Evolutionary conservation across 2,113 vertebrate genomes (phyloP), one percentile per base, ranked within the genome.

Genomic region (Microcebus murinus): DNA sequence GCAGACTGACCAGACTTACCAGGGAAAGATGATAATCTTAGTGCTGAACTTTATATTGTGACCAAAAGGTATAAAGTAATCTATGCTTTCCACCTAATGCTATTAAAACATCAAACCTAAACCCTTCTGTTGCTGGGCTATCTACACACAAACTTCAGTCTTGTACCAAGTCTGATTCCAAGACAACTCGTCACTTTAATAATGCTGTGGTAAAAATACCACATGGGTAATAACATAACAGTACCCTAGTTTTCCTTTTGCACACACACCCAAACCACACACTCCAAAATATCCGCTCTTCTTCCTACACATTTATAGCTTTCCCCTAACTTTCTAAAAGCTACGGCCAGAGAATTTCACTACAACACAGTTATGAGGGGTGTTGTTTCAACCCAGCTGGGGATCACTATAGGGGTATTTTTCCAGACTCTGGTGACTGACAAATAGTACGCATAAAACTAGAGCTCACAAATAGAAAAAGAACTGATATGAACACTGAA

Each of bases 221-320:
- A 0, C 27, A 45, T 0, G 0, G 25, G 52, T 55, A 94, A 83
- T 79, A 89, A 74, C 6, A 6, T 11, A 74, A 82, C 12, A 15
- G 76, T 18, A n/a, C 23, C 34, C 20, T 9, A 23, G 21, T 12
- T 23, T 85, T 67, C 93, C 82, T 87, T 91, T 91, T 76, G 31
- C 36, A 68, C 67, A 82, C 25, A 95, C 34, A 79, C 36, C 48
- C 68, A 86, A 93, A 91, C 77, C 89, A 91, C 67, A 95, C 3
- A 15, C 48, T 91, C 89, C 67, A 70, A 81, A 89, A 61, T 10
- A 86, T 6, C 8, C 13, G 2, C 70, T 83, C 55, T n/a, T 77
- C 20, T 83, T 93, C 63, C 52, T 63, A 79, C 17, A 74, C 23
- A 45, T 9, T 13, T 11, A 42, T 36, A 29, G 50, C 31, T 83